These are phyloP conservation scores for Empidonax alnorum DNA, from an alignment of 2,113 vertebrate species.

Conservation along the genomic window DNA sequence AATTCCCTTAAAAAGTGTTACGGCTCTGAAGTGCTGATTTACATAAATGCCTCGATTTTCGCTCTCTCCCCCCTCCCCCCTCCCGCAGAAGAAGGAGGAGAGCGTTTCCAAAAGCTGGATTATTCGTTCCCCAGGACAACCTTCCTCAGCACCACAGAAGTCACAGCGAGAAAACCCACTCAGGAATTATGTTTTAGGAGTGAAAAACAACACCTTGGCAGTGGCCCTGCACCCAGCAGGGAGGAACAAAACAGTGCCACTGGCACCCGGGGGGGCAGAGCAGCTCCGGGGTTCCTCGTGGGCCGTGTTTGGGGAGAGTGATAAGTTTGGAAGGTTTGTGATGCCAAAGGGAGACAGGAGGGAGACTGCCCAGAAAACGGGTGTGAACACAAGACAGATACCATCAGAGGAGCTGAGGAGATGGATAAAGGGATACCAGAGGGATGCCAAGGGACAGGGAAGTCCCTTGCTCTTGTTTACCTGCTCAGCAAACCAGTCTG, in stretches of 20 bases:
- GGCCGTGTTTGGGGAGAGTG: not conserved
- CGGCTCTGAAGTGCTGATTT: slow-evolving; percentile 52
- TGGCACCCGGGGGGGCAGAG: not conserved
- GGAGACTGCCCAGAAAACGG: not conserved
- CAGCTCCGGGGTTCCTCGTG: not conserved
- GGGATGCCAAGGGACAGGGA: not conserved
- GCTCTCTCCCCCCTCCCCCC: not conserved
- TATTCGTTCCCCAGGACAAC: slow-evolving; percentile 50
- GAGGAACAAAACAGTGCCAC: not conserved
- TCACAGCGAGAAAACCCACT: slow-evolving; percentile 2
- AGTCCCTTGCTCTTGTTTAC: not conserved
- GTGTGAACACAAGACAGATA: not conserved
- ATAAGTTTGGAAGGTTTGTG: not conserved
- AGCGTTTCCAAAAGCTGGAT: slow-evolving; percentile 30
- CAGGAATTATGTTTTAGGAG: not conserved
- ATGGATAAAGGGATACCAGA: not conserved
- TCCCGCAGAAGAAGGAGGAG: slow-evolving; percentile 31
- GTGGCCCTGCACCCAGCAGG: not conserved
- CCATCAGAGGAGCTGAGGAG: not conserved
- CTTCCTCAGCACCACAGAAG: not conserved
- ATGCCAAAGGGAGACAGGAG: not conserved
- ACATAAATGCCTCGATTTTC: slow-evolving; percentile 58
- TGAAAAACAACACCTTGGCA: not conserved
- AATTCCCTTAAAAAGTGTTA: not conserved
- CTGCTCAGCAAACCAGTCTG: not conserved